Base-by-base conservation (phyloP, 2,113 vertebrate species). In the Vulpes ferrilata region DNA sequence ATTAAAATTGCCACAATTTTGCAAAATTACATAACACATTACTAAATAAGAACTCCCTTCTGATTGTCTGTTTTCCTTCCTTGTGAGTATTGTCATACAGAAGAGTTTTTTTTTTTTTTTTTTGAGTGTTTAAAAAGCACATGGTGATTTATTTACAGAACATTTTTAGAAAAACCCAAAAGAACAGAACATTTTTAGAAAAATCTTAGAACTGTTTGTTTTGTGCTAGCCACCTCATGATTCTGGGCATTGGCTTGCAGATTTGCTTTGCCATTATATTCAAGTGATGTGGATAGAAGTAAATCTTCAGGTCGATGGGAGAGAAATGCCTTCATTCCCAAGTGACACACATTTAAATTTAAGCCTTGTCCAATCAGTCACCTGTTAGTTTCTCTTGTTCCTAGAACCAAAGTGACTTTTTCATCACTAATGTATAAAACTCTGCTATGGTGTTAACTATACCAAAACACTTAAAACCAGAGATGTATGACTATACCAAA, bases 1-100 rank as follows among this genome's bases (percentile, higher is more conserved):
- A 65, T 7, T 82, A 38, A 94, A 87, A 74, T 73, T 71, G 79
- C 43, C 90, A 69, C 86, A n/a, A 59, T 67, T 48, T 96, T 53
- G 74, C 30, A 87, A 88, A 81, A 55, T 73, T 35, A 51, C 53
- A 65, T 57, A 81, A 67, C 5, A 86, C 11, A 32, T 93, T 80
- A 65, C 38, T 82, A 90, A 82, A 71, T 43, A 88, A 25, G 32
- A 88, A 23, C 55, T 65, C 76, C 55, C 48, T 96, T 78, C 69
- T 95, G 4, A 91, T 57, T 48, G 5, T 87, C 55, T 95, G 0
- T 90, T 69, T 91, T 92, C 76, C 64, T 57, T 81, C 57, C 43
- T 93, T 93, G n/a, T 92, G 84, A 85, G 20, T 51, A 78, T n/a
- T 92, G 17, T n/a, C 80, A 85, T 73, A 22, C 38, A 92, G 79